Base-by-base conservation (phyloP, 1,140 invertebrate genomes). In the Cataglyphis hispanica region DNA sequence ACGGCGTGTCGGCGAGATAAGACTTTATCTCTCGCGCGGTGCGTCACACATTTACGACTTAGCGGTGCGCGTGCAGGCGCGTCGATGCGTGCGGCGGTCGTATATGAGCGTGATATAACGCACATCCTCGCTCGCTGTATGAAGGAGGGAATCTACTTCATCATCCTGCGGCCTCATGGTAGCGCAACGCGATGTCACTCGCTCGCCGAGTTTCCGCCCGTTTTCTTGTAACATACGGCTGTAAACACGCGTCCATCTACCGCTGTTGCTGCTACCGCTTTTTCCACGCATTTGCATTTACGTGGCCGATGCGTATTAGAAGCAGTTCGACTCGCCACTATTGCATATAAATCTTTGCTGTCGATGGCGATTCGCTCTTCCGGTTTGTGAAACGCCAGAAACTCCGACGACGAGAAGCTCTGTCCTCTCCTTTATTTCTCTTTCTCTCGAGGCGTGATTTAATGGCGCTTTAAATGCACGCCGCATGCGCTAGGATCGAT, bases 191-290 rank as follows among this genome's bases (percentile, higher is more conserved):
- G 53, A 83, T 76, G 61, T 85, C 69, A 69, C 66, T 84, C 53
- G n/a, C 25, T 22, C 56, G 13, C 66, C 53, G 78, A 72, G 53
- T 60, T 56, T 76, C 74, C 69, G 70, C 46, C 53, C 19, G 84
- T 56, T 81, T 76, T n/a, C 58, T 74, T 37, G 69, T 70, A 70
- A 77, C 69, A 61, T 86, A 88, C 85, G 72, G 76, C 70, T 60
- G 87, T 89, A 89, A 89, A 89, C 85, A 89, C 77, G 56, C 69
- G 75, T 81, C 69, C 75, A 60, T 85, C 67, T 72, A 37, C 83
- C 19, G 43, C 64, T 1, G 27, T 7, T 40, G 37, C 58, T 5
- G 37, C 31, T 11, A n/a, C n/a, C 53, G 37, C 22, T 61, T 56
- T 84, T 87, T 58, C 34, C 67, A 19, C 43, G 67, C 50, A 83